phyloP scores from a whole-genome alignment of 1,140 invertebrate genomes.

The Pemphigus obesinymphae region DNA sequence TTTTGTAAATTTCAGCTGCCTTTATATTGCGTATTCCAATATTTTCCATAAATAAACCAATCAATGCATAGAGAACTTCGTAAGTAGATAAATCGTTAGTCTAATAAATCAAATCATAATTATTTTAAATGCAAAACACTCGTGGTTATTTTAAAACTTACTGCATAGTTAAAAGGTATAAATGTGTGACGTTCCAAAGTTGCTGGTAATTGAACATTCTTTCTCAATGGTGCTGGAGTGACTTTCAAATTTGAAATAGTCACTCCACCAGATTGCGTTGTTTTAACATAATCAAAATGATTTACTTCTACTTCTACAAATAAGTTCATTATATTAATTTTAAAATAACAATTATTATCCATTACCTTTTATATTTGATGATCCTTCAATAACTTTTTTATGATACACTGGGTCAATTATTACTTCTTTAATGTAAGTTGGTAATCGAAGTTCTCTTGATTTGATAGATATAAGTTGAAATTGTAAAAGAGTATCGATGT shows the following conservation, averaged over 20 bases:
- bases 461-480: constrained; percentile 73
- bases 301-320: constrained; percentile 5
- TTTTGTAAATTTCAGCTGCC: constrained; percentile 3
- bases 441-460: constrained; percentile 72
- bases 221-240: background rate
- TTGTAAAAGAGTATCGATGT: constrained; percentile 90
- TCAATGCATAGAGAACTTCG: background rate
- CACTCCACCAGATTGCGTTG: background rate
- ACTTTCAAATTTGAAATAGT: constrained; percentile 9
- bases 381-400: constrained; percentile 53
- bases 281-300: background rate
- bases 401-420: constrained; percentile 68
- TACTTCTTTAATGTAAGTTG: constrained; percentile 74
- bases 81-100: background rate
- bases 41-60: constrained; percentile 33
- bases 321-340: background rate
- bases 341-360: background rate
- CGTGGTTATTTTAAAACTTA: background rate
- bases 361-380: constrained; percentile 54
- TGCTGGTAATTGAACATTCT: background rate
- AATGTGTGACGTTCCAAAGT: constrained; percentile 8
- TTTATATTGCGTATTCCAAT: background rate
- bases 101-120: background rate
- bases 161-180: background rate
- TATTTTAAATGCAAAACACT: background rate